Evolutionary conservation across 2,888 invertebrate genomes (phyloP).

Genomic region (Sarcophaga caerulescens): DNA sequence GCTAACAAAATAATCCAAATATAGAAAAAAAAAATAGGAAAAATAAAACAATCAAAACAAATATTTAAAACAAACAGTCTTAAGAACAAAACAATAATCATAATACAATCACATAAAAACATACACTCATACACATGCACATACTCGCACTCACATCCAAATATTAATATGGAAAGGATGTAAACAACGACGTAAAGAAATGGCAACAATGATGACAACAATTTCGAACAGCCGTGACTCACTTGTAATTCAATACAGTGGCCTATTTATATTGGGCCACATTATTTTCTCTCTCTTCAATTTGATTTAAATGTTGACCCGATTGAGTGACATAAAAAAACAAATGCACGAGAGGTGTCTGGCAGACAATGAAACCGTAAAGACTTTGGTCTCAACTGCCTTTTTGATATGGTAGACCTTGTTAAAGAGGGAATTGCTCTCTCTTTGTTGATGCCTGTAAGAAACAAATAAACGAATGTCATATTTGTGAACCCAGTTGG

Average conservation of each 20-base stretch:
- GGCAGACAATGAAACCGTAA: too few relatives aligned
- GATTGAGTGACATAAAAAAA: slow-evolving; percentile 22
- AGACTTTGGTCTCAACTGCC: too few relatives aligned
- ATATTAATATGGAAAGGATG: too few relatives aligned
- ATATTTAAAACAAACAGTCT: slow-evolving; percentile 25
- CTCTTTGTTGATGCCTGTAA: too few relatives aligned
- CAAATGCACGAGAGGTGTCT: background rate
- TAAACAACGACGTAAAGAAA: background rate
- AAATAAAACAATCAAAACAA: background rate
- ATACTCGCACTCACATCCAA: background rate
- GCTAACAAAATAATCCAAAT: background rate
- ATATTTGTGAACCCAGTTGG: too few relatives aligned
- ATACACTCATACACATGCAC: background rate
- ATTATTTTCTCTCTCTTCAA: background rate
- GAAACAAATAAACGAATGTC: too few relatives aligned
- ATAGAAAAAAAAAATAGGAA: background rate
- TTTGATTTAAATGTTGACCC: slow-evolving; percentile 36
- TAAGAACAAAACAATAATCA: slow-evolving; percentile 11
- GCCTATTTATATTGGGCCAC: background rate
- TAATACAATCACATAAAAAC: background rate
- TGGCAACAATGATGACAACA: background rate
- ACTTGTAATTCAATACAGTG: slow-evolving; percentile 37
- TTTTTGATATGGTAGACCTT: too few relatives aligned
- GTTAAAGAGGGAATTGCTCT: too few relatives aligned
- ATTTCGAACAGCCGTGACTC: background rate